Conservation (phyloP, 37 sponge, comb jelly and placozoan species). For the Theonella swinhoei region DNA sequence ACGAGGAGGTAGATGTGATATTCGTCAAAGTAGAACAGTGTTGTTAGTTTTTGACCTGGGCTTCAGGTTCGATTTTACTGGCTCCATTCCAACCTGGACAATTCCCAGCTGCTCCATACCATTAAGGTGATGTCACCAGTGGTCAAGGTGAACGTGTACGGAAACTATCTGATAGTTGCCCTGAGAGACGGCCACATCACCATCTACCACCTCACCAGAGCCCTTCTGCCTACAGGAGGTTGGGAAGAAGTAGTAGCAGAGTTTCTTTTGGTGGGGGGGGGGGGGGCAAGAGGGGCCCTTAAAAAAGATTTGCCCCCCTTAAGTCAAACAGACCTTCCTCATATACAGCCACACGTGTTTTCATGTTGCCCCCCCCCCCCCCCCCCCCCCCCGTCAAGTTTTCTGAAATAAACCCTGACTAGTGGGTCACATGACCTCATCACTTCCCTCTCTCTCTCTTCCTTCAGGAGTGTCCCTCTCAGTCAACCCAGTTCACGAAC, state of each 20-base stretch:
- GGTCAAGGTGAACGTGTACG: conserved; percentile 63
- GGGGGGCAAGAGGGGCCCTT: too few species aligned
- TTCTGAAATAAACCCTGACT: too few species aligned
- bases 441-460: too few species aligned
- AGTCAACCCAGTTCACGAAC: conserved; percentile 21
- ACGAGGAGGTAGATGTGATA: conserved; percentile 67
- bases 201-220: conserved; percentile 29
- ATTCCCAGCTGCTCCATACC: conserved; percentile 47
- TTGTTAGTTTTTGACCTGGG: neutral
- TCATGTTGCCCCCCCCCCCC: too few species aligned
- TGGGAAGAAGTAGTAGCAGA: too few species aligned
- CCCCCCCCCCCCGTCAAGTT: too few species aligned
- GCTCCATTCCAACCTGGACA: conserved; percentile 79
- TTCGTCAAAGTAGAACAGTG: neutral
- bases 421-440: neutral
- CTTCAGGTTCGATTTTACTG: conserved; percentile 82
- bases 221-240: conserved; percentile 15
- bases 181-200: conserved; percentile 59
- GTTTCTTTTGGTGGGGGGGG: neutral
- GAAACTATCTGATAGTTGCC: conserved; percentile 53
- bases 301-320: too few species aligned
- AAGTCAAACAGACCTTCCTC: too few species aligned
- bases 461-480: conserved; percentile 11
- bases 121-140: conserved; percentile 50
- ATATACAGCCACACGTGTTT: too few species aligned